Evolutionary conservation across 1,140 invertebrate species (phyloP).

Genomic region (Camponotus vicinus): DNA sequence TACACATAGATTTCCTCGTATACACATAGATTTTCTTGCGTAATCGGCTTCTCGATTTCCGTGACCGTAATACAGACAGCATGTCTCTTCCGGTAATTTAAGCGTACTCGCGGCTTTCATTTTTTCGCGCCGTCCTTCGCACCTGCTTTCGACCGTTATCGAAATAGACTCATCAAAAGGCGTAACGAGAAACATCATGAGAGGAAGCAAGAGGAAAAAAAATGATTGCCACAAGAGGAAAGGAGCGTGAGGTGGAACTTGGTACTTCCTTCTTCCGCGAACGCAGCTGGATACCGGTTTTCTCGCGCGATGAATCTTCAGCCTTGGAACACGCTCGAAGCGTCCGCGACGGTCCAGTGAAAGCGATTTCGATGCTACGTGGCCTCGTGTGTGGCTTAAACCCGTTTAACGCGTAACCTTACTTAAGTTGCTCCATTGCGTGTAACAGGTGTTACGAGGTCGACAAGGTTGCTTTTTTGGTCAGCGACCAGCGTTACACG

Average conservation of each 20-base stretch:
- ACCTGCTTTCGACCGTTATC: conserved; percentile 30
- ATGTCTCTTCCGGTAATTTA: conserved; percentile 54
- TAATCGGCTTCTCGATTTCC: conserved; percentile 40
- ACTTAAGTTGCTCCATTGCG: conserved; percentile 68
- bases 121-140: conserved; percentile 42
- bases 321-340: conserved; percentile 58
- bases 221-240: background rate
- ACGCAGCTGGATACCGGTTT: conserved; percentile 60
- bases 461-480: conserved; percentile 70
- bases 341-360: conserved; percentile 70
- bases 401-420: conserved; percentile 82
- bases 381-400: conserved; percentile 78
- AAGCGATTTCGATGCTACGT: conserved; percentile 76
- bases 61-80: conserved; percentile 25
- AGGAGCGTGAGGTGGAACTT: background rate
- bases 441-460: conserved; percentile 82
- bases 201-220: background rate
- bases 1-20: no score
- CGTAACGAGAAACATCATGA: conserved; percentile 11
- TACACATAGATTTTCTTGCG: background rate
- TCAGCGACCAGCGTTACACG: conserved; percentile 6
- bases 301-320: conserved; percentile 55
- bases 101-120: conserved; percentile 41
- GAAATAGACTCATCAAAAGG: conserved; percentile 33
- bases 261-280: conserved; percentile 57